Percentiles rank a stretch among this genome's conserved stretches.
These are phyloP conservation scores for Colius striatus DNA, from an alignment of 2,113 vertebrate genomes.

Conservation along the genomic window DNA sequence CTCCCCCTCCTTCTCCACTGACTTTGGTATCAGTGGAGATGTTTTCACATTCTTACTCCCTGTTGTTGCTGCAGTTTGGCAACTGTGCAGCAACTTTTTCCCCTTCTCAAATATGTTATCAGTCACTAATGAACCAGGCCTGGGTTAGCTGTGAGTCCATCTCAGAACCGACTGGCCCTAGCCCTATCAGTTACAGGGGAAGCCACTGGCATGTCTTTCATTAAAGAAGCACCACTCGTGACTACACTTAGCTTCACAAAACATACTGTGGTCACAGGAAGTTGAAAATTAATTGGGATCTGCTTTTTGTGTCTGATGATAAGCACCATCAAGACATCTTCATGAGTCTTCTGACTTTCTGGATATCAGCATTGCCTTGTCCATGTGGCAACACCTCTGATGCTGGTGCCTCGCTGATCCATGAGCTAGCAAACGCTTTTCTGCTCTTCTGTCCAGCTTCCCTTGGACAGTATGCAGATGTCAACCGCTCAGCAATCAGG, in stretches of 20 bases:
- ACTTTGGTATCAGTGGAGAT: too few relatives aligned
- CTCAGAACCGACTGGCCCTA: too few relatives aligned
- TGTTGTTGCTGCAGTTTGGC: too few relatives aligned
- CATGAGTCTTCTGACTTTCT: not conserved
- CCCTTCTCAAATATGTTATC: too few relatives aligned
- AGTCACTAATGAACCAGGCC: too few relatives aligned
- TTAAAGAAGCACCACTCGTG: too few relatives aligned
- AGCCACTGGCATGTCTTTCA: too few relatives aligned
- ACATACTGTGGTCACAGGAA: not conserved
- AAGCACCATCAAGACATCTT: not conserved
- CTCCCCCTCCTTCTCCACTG: too few relatives aligned
- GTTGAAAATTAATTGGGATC: not conserved
- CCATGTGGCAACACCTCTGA: not conserved
- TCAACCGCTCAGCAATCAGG: not conserved
- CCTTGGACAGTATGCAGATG: not conserved
- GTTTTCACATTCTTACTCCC: too few relatives aligned
- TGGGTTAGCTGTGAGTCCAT: too few relatives aligned
- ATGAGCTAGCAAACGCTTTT: not conserved
- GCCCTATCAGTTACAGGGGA: too few relatives aligned
- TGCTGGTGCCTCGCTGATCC: not conserved
- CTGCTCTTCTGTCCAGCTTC: not conserved
- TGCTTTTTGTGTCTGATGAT: not conserved
- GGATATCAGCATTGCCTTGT: not conserved
- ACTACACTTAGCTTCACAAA: not conserved
- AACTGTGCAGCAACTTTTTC: too few relatives aligned